phyloP scores from a whole-genome alignment of 1,140 invertebrate species.

The Nylanderia fulva region DNA sequence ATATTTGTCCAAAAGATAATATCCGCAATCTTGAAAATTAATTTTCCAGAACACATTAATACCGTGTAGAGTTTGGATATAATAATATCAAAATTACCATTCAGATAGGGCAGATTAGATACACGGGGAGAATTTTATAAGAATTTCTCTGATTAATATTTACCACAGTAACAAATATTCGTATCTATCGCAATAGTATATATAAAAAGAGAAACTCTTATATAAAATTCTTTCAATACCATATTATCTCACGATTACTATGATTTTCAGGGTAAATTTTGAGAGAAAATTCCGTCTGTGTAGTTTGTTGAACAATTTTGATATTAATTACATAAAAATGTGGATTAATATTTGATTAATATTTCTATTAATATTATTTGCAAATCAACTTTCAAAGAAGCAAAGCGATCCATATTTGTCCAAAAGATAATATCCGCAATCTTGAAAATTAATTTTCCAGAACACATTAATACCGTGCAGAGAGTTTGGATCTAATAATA shows the following conservation, averaged over 20 bases:
- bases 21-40: constrained; percentile 1
- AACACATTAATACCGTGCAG: neutral
- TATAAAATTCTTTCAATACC: too few relatives aligned
- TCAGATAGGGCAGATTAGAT: constrained; percentile 38
- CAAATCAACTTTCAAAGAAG: neutral
- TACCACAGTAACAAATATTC: too few relatives aligned
- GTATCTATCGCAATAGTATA: too few relatives aligned
- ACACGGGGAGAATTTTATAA: too few relatives aligned
- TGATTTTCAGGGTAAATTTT: too few relatives aligned
- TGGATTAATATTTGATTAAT: neutral
- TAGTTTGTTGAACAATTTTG: too few relatives aligned
- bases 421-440: neutral
- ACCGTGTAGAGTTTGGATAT: neutral
- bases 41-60: constrained; percentile 10
- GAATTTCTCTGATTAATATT: too few relatives aligned
- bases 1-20: too few relatives aligned
- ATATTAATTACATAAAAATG: neutral
- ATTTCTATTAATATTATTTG: neutral
- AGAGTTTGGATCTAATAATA: constrained; percentile 34
- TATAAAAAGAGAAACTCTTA: too few relatives aligned
- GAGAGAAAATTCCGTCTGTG: too few relatives aligned
- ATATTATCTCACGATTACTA: too few relatives aligned
- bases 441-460: constrained; percentile 33
- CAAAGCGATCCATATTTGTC: too few relatives aligned
- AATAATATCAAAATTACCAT: constrained; percentile 17